Evolutionary conservation across 2,797 vertebrate genomes (phyloP), one percentile per base, ranked within the genome.

Genomic region (Microcaecilia unicolor): DNA sequence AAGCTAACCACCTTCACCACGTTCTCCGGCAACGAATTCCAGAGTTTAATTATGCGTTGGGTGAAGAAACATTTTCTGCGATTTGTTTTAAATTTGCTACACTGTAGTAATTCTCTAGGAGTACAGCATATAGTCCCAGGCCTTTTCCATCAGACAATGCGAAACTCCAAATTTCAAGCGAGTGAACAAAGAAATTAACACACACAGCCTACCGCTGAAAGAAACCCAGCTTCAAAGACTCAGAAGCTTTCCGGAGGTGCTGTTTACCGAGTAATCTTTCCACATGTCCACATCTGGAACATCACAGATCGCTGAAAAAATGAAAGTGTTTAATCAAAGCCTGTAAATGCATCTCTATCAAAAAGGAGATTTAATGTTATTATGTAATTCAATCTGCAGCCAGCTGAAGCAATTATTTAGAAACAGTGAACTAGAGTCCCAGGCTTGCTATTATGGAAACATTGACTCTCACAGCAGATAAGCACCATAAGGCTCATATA

Each of bases 291-390:
- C 23, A 47, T 44, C 36, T 6, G 11, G 34, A 55, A 30, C 25
- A 19, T 0, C 1, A 23, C 21, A 45, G 18, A 41, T 31, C 17
- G 49, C 54, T 54, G 37, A 51, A 61, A 63, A 54, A 41, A 63
- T 51, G 36, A 63, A 69, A 65, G 41, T 15, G 9, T 0, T 3
- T 24, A 54, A 58, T 56, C 36, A 56, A 55, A 51, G 56, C 26
- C 34, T 37, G 25, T 34, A 62, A 61, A 40, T 34, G 48, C 47
- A 45, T 7, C 14, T 41, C 18, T 18, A 48, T 26, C 4, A 9
- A 51, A 38, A 12, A n/a, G 6, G 15, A 16, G 5, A 18, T 12
- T 28, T 28, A 18, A 37, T 42, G 8, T 17, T 43, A 28, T 34
- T 53, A 53, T 37, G 30, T 47, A 44, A 47, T 27, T 41, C 47